Conservation (phyloP, 2,888 invertebrate species). For the Hymenopus coronatus region DNA sequence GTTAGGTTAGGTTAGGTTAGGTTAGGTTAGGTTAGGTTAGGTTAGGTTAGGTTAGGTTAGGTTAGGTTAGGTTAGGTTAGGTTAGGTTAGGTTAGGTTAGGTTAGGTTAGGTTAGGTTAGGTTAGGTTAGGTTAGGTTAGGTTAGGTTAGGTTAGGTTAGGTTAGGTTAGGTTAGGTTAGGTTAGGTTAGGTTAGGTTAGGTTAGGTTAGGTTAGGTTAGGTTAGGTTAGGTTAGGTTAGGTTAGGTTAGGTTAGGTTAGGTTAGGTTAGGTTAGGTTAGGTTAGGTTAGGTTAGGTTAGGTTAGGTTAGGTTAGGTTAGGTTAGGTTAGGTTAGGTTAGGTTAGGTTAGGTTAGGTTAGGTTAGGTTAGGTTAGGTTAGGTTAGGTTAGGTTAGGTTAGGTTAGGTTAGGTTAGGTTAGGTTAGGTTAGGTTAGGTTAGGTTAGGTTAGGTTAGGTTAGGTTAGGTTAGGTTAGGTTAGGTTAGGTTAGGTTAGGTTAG, state of each 20-base stretch:
- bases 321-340: neutral
- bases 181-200: slow-evolving; percentile 30
- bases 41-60: slow-evolving; percentile 32
- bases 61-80: slow-evolving; percentile 36
- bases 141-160: slow-evolving; percentile 25
- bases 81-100: slow-evolving; percentile 26
- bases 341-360: neutral
- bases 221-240: slow-evolving; percentile 23
- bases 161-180: too few species aligned
- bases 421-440: slow-evolving; percentile 17
- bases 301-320: slow-evolving; percentile 12
- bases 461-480: neutral
- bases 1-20: slow-evolving; percentile 38
- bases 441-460: slow-evolving; percentile 4
- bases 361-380: neutral
- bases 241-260: slow-evolving; percentile 32
- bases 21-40: slow-evolving; percentile 36
- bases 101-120: slow-evolving; percentile 36
- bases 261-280: slow-evolving; percentile 30
- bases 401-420: slow-evolving; percentile 21
- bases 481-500: too few species aligned
- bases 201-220: slow-evolving; percentile 31
- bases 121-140: slow-evolving; percentile 38
- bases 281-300: slow-evolving; percentile 29
- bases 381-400: slow-evolving; percentile 8